Percentiles rank a stretch among this genome's conserved stretches.
Evolutionary conservation across 1,140 invertebrate species (phyloP).

Genomic region (Drosophila bipectinata): DNA sequence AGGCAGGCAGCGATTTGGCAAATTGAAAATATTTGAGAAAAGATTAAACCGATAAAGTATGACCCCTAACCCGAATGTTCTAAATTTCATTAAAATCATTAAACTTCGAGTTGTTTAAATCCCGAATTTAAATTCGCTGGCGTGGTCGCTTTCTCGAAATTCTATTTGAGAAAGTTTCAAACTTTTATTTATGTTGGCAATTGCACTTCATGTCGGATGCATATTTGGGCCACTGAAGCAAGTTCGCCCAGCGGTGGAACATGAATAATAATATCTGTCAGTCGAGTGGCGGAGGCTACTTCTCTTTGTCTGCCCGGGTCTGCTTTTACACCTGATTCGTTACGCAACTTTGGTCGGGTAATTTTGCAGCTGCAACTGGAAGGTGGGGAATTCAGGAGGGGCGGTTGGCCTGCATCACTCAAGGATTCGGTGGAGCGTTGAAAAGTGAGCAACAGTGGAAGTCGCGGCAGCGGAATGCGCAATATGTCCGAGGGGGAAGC

Average conservation of each 20-base stretch:
- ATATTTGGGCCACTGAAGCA: constrained; percentile 2
- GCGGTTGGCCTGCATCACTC: constrained; percentile 19
- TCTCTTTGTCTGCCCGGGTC: constrained; percentile 47
- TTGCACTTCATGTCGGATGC: constrained; percentile 7
- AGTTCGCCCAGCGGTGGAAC: constrained; percentile 9
- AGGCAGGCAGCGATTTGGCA: background rate
- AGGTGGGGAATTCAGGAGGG: background rate
- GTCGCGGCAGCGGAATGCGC: constrained; percentile 45
- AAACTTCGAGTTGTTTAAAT: background rate
- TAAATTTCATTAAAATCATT: background rate
- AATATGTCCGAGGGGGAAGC: constrained; percentile 41
- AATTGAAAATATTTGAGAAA: background rate
- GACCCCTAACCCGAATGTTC: too few relatives aligned
- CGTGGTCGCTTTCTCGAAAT: background rate
- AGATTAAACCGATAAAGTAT: too few relatives aligned
- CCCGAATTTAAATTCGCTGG: background rate
- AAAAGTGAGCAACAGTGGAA: constrained; percentile 60
- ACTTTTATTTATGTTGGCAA: constrained; percentile 4
- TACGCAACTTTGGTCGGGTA: constrained; percentile 70
- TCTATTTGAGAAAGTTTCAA: background rate
- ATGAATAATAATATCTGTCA: constrained; percentile 78
- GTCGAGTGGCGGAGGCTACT: constrained; percentile 36
- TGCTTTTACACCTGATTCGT: constrained; percentile 66
- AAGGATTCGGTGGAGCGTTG: constrained; percentile 45
- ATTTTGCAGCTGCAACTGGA: constrained; percentile 33